Conservation (phyloP, 2,113 vertebrate genomes). For the Prochilodus magdalenae region DNA sequence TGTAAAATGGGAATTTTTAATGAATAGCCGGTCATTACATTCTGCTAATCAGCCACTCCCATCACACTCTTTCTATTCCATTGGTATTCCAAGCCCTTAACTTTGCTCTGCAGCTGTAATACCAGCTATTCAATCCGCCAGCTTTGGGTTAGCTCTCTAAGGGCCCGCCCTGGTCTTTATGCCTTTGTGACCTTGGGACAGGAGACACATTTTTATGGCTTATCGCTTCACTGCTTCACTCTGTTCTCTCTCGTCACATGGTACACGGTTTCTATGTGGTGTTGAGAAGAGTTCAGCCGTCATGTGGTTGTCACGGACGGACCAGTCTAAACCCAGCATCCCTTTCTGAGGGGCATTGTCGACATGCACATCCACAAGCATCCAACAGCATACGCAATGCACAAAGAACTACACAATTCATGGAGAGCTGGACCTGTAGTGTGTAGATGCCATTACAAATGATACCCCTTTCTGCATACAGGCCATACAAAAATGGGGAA, state of each 20-base stretch:
- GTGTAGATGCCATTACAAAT: no score
- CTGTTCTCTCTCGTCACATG: slow-evolving; percentile 1
- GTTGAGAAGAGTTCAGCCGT: background rate
- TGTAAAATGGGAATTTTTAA: background rate
- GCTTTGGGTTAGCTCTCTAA: slow-evolving; percentile 13
- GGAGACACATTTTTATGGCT: slow-evolving; percentile 16
- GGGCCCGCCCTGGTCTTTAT: background rate
- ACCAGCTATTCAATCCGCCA: background rate
- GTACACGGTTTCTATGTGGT: background rate
- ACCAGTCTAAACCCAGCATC: background rate
- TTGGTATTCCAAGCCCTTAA: background rate
- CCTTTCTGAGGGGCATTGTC: no score
- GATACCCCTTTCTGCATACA: no score
- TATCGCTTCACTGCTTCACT: slow-evolving; percentile 9
- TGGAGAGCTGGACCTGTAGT: no score
- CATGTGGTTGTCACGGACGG: slow-evolving; percentile 3
- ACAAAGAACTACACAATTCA: no score
- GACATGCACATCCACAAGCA: no score
- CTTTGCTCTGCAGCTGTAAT: background rate
- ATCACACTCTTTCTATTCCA: background rate
- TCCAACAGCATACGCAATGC: no score
- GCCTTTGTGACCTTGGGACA: slow-evolving; percentile 28
- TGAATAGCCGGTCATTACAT: background rate
- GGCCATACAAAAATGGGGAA: no score
- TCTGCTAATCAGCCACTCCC: background rate